Evolutionary conservation across 2,888 invertebrate species (phyloP), one percentile per base, ranked within the genome.

Genomic region (Rhorus exstirpatorius): DNA sequence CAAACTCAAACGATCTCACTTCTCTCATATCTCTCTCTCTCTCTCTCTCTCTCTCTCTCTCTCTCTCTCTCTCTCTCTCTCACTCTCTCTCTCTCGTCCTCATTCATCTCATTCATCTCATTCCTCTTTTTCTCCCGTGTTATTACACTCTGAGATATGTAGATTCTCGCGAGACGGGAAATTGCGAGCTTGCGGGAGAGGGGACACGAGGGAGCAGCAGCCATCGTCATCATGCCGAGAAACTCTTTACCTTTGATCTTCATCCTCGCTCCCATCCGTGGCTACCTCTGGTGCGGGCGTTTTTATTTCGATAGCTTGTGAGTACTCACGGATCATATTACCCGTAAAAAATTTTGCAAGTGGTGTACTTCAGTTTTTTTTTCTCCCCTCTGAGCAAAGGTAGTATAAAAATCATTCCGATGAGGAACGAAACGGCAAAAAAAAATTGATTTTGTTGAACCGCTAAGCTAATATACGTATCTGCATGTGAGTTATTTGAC

Each of bases 181-280:
- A 74, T 82, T 77, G 68, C 74, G 70, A 76, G 76, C 71, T 14
- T 26, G 14, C 58, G 44, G 65, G 68, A 76, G 53, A 4, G 53
- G 31, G 17, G 58, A n/a, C n/a, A 24, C 21, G n/a, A 17, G 53
- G 6, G 3, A 58, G 68, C 14, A 51, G 21, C n/a, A 46, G 58
- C 67, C n/a, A n/a, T n/a, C 49, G 49, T 38, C 72, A 74, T 74
- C 60, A 38, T 38, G 72, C 49, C 24, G 12, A 74, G 14, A 41
- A 61, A 61, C 61, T 61, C 51, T 61, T 55, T 35, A 35, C 75
- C 75, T 76, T 76, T 76, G 75, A 76, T 76, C 75, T 67, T 58
- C 31, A 26, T 55, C 55, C 68, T 26, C 41, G 74, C 61, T 72
- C 53, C 75, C 75, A 65, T 61, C 58, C 61, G 60, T 53, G 67